Base-by-base conservation (phyloP, 2,888 invertebrate genomes). In the Chironomus tentans region DNA sequence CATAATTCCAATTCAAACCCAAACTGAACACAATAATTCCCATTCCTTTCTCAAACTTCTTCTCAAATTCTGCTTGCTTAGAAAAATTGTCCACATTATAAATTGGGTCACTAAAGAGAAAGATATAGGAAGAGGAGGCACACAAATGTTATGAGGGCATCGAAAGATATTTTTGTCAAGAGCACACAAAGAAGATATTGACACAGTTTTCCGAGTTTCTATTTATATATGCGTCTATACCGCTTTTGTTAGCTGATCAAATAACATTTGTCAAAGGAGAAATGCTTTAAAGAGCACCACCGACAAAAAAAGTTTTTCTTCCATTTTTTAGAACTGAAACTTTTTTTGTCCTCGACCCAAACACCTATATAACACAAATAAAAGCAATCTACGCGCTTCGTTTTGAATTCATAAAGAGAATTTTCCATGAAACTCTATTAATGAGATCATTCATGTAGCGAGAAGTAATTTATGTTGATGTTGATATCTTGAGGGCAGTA, bases 401-500 rank as follows among this genome's bases (percentile, higher is more conserved):
- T 10, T 10, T 2, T 38, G 38, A 56, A 56, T 18, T 18, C 18
- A 65, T 21, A 62, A 22, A 65, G 24, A 65, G 24, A 2, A 56
- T 15, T 56, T 15, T 56, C 18, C 18, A 15, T 56, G 18, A 56
- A 12, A 5, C 18, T 65, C 24, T 65, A 24, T 72, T 72, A 72
- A 62, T 62, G 62, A 72, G 62, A 72, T 62, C 38, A 62, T 62
- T 18, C 61, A 21, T 38, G 13, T 13, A 65, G 24, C 24, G 18
- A 21, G 10, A 24, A 22, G 18, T 7, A 62, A 72, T 72, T 61
- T 62, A 61, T 62, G 72, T 72, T 62, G 61, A 62, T 72, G 28
- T 28, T 38, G 72, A 38, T 72, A 72, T 38, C 61, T 72, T 61
- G 6, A 21, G 72, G 72, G 62, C 38, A 38, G 61, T 28, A 10